These are phyloP conservation scores for Drosophila tripunctata DNA, from an alignment of 2,888 invertebrate genomes.

Conservation along the genomic window DNA sequence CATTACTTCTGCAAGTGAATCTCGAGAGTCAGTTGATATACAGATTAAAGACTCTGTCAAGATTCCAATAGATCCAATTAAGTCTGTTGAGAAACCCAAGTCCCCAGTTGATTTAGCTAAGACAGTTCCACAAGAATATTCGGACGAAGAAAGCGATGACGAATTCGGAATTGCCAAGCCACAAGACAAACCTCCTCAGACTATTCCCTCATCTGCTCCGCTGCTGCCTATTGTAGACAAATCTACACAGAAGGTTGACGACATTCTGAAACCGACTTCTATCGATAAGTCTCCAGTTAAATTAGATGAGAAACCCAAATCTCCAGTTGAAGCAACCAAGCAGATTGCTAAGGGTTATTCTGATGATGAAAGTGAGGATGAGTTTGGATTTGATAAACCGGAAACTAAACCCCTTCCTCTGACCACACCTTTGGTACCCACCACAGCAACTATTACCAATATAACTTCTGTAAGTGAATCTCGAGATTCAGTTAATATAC, in stretches of 20 bases:
- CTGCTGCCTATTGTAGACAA: not conserved
- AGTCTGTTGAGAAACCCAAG: constrained; percentile 5
- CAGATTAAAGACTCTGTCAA: too few species aligned
- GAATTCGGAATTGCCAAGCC: constrained; percentile 8
- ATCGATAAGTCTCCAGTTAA: not conserved
- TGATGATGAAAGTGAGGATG: constrained; percentile 9
- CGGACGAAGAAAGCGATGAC: constrained; percentile 20
- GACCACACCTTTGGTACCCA: too few species aligned
- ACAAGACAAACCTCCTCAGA: constrained; percentile 7
- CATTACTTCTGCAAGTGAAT: too few species aligned
- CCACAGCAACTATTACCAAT: not conserved
- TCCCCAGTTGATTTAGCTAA: constrained; percentile 8
- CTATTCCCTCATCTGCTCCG: not conserved
- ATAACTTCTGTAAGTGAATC: not conserved
- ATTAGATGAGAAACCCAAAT: constrained; percentile 4
- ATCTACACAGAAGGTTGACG: not conserved
- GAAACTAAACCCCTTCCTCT: not conserved
- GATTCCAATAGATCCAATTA: not conserved
- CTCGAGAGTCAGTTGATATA: not conserved
- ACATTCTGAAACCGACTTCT: too few species aligned
- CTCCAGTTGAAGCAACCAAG: constrained; percentile 1
- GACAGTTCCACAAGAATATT: constrained; percentile 1
- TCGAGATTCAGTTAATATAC: not conserved
- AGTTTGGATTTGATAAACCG: not conserved
- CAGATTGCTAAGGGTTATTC: not conserved